Evolutionary conservation across 2,797 vertebrate species (phyloP).

Genomic region (Malurus leucopterus): DNA sequence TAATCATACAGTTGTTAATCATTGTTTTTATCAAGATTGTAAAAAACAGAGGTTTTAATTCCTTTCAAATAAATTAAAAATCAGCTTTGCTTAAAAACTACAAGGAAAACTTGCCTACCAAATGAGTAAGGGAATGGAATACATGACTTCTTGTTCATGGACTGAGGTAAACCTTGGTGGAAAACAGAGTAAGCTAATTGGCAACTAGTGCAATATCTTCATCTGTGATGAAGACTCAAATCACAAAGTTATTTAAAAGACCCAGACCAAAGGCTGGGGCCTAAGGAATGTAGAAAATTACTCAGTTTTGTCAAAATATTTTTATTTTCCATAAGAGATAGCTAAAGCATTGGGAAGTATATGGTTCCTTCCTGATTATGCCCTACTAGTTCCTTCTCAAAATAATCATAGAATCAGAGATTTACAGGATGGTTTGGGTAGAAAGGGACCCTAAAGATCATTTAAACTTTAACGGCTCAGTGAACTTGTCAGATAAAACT

Average conservation of each 20-base stretch:
- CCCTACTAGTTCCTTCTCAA: background rate
- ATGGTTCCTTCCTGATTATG: background rate
- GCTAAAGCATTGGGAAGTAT: background rate
- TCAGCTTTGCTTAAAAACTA: constrained; percentile 25
- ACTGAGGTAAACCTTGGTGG: background rate
- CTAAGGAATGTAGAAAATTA: background rate
- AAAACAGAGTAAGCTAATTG: background rate
- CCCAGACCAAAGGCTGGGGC: background rate
- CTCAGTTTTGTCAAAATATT: background rate
- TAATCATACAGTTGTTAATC: constrained; percentile 65
- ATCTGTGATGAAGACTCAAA: background rate
- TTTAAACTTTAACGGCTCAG: background rate
- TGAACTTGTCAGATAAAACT: background rate
- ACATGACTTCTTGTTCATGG: background rate
- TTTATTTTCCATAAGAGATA: background rate
- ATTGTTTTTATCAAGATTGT: constrained; percentile 62
- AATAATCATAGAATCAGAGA: background rate
- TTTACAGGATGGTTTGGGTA: background rate
- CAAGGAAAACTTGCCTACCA: background rate
- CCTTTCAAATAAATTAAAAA: constrained; percentile 45
- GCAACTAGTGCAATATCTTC: background rate
- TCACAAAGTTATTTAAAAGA: background rate
- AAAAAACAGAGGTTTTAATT: constrained; percentile 50
- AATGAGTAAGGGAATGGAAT: background rate
- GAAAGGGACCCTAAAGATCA: background rate